A percentile compares a stretch with the other conserved stretches of the same genome.
Evolutionary conservation across 1,140 invertebrate genomes (phyloP).

Genomic region (Pseudobourletiella spinata): DNA sequence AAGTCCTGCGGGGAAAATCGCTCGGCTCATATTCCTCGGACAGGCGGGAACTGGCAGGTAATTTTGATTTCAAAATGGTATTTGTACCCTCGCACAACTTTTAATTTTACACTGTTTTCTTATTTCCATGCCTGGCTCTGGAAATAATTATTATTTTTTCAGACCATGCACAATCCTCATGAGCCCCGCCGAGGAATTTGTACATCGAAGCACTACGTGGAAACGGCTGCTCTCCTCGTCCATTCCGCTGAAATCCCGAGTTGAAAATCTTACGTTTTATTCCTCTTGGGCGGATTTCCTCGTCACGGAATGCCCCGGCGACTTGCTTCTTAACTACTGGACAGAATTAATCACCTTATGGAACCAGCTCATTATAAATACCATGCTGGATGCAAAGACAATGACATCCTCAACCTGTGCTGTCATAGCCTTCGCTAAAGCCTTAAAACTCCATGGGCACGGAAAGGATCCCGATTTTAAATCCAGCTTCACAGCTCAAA

Average conservation of each 20-base stretch:
- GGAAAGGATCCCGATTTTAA: background rate
- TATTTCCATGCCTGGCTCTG: no score
- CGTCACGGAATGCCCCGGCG: background rate
- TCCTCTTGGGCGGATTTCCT: conserved; percentile 18
- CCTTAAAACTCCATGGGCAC: conserved; percentile 13
- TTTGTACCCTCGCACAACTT: no score
- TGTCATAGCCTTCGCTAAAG: conserved; percentile 14
- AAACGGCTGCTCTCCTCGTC: conserved; percentile 9
- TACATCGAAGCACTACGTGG: conserved; percentile 13
- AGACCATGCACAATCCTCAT: conserved; percentile 5
- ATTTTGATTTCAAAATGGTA: no score
- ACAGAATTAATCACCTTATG: background rate
- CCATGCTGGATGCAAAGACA: background rate
- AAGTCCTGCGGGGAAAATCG: conserved; percentile 13
- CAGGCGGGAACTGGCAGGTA: background rate
- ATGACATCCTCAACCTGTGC: conserved; percentile 12
- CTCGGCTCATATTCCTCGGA: conserved; percentile 10
- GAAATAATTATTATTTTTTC: background rate
- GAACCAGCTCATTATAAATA: background rate
- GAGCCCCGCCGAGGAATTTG: conserved; percentile 14
- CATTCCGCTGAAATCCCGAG: conserved; percentile 16
- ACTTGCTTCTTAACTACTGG: background rate
- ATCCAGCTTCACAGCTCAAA: background rate
- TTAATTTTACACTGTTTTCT: no score
- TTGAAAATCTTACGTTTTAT: conserved; percentile 13